Conservation (phyloP, 1,140 invertebrate genomes). For the Bombus breviceps region DNA sequence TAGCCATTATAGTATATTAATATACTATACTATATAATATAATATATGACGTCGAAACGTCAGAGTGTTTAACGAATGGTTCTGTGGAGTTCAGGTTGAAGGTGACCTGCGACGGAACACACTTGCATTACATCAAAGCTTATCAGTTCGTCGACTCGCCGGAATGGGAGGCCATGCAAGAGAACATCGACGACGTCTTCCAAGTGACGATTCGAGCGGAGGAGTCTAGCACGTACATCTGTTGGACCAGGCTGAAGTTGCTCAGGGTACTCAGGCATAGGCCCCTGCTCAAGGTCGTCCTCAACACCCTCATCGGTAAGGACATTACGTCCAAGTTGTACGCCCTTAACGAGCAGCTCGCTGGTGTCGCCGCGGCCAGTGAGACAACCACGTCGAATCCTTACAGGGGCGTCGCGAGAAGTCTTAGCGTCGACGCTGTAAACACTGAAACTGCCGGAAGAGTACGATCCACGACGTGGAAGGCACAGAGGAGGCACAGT, state of each 20-base stretch:
- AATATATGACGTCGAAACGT: background rate
- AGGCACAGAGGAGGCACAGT: conserved; percentile 79
- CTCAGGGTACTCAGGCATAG: conserved; percentile 88
- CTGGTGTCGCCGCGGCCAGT: conserved; percentile 78
- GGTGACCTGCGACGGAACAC: conserved; percentile 91
- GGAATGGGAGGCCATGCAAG: conserved; percentile 92
- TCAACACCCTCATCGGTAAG: conserved; percentile 92
- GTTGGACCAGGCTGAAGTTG: conserved; percentile 89
- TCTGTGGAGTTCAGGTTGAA: conserved; percentile 84
- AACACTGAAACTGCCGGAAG: conserved; percentile 89
- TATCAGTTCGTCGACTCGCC: conserved; percentile 94
- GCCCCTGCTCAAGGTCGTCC: conserved; percentile 88
- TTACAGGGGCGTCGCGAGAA: conserved; percentile 84
- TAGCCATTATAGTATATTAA: too few relatives aligned
- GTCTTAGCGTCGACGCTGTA: conserved; percentile 90
- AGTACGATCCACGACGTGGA: conserved; percentile 87
- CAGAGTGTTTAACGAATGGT: background rate
- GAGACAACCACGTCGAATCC: conserved; percentile 75
- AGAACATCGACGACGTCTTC: conserved; percentile 89
- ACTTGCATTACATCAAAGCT: conserved; percentile 90
- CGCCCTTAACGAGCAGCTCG: conserved; percentile 89
- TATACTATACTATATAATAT: too few relatives aligned
- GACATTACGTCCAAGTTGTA: conserved; percentile 94
- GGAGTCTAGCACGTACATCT: conserved; percentile 89
- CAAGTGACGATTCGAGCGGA: conserved; percentile 93